Evolutionary conservation across 2,888 invertebrate genomes (phyloP), one percentile per base, ranked within the genome.

Genomic region (Drosophila picticornis): DNA sequence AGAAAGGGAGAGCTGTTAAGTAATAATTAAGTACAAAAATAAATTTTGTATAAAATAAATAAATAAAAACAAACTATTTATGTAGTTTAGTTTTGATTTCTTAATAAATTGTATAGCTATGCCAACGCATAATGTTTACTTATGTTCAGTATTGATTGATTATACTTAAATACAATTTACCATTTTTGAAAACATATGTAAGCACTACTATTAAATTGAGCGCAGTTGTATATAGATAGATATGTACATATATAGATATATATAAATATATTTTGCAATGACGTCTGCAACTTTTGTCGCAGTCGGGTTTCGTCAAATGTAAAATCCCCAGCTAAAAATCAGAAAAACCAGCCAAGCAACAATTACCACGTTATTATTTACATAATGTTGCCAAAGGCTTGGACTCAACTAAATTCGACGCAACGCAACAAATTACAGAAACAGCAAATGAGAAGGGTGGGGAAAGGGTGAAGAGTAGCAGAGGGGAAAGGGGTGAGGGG

Each of bases 331-430:
- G 55, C 51, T 51, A 71, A 68, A 67, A 56, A 31, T 16, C 58
- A 50, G 53, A 52, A 77, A 59, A 61, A 48, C 64, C 36, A 72
- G 36, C 64, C 63, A 69, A 59, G 40, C 58, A 67, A 62, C 67
- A 60, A 75, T 68, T 57, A 60, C 67, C 66, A 69, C 52, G 69
- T 72, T 82, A 80, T 72, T 70, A 88, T 87, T 87, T 90, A 87
- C 90, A 87, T 88, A 90, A 90, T 84, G 68, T 81, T 74, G 83
- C 85, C 73, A 84, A 82, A 87, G 81, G 80, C 72, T 80, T 60
- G 60, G 19, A 65, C 58, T 25, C 46, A 43, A 46, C 61, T 22
- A 7, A 25, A 25, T 16, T 25, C 22, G 25, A 46, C 25, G 16
- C 25, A 43, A 65, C 67, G 75, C 56, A 77, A 75, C 79, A 71